Conservation (phyloP, 2,888 invertebrate genomes). For the Himalopsyche japonica region DNA sequence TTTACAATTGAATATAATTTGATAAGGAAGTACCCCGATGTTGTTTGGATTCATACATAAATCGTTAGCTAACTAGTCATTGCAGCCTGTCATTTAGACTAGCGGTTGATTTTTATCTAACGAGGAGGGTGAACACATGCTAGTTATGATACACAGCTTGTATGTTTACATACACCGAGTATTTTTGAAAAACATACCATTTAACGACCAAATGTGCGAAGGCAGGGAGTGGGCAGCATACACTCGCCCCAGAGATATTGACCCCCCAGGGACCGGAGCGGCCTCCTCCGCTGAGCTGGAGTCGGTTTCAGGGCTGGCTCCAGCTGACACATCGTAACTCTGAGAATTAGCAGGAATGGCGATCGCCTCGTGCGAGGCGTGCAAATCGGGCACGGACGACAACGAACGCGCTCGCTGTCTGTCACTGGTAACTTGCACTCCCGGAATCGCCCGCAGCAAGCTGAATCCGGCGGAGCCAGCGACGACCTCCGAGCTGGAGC, state of each 20-base stretch:
- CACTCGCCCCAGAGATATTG: slow-evolving; percentile 57
- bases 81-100: background rate
- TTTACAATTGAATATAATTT: slow-evolving; percentile 23
- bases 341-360: slow-evolving; percentile 67
- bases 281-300: slow-evolving; percentile 72
- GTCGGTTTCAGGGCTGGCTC: slow-evolving; percentile 69
- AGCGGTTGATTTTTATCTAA: background rate
- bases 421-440: slow-evolving; percentile 74
- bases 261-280: slow-evolving; percentile 48
- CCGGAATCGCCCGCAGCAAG: slow-evolving; percentile 70
- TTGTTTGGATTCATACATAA: background rate
- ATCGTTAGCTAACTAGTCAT: background rate
- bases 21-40: slow-evolving; percentile 22
- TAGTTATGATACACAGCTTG: background rate
- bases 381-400: slow-evolving; percentile 77
- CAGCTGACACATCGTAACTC: slow-evolving; percentile 66
- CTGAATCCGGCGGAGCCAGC: slow-evolving; percentile 67
- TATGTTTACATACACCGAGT: background rate
- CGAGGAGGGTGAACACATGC: background rate
- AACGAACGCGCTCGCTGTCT: slow-evolving; percentile 81
- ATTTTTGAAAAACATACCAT: slow-evolving; percentile 65
- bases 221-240: slow-evolving; percentile 89
- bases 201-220: slow-evolving; percentile 90
- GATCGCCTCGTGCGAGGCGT: slow-evolving; percentile 63
- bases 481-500: slow-evolving; percentile 69